Evolutionary conservation across 2,113 vertebrate genomes (phyloP).

Genomic region (Epinephelus moara): DNA sequence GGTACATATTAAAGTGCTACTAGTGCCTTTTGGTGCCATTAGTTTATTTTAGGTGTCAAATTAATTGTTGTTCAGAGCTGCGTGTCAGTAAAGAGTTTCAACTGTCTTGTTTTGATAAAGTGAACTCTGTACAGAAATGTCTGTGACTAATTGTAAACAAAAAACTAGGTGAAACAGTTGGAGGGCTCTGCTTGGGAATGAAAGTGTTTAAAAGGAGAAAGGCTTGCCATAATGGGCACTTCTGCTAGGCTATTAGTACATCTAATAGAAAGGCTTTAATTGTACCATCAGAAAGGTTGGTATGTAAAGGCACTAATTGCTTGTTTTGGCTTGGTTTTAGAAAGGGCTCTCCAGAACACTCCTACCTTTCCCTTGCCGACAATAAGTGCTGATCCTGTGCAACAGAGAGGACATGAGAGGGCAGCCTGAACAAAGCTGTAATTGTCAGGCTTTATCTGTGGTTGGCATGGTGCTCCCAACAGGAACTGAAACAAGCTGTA

Average conservation of each 20-base stretch:
- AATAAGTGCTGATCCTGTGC: conserved; percentile 56
- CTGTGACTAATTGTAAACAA: neutral
- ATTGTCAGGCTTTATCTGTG: conserved; percentile 62
- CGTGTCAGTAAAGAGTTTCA: neutral
- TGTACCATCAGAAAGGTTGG: neutral
- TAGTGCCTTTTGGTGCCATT: neutral
- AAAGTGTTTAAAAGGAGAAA: conserved; percentile 28
- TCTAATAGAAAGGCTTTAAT: conserved; percentile 40
- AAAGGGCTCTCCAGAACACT: conserved; percentile 61
- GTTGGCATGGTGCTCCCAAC: conserved; percentile 28
- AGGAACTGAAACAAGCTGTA: conserved; percentile 57
- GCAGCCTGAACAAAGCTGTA: conserved; percentile 53
- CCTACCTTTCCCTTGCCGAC: conserved; percentile 57
- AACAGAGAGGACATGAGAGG: conserved; percentile 42
- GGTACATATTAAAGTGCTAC: neutral
- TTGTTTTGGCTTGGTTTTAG: conserved; percentile 63
- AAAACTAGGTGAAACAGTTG: neutral
- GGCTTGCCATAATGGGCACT: conserved; percentile 1
- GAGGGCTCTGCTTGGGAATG: conserved; percentile 12
- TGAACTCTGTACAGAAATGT: neutral
- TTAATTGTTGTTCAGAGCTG: neutral
- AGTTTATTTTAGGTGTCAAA: neutral
- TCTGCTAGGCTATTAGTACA: conserved; percentile 9
- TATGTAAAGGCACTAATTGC: conserved; percentile 48
- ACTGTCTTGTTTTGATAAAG: neutral